phyloP scores from a whole-genome alignment of 92 coral and sea anemone genomes.

The Porites evermanni region DNA sequence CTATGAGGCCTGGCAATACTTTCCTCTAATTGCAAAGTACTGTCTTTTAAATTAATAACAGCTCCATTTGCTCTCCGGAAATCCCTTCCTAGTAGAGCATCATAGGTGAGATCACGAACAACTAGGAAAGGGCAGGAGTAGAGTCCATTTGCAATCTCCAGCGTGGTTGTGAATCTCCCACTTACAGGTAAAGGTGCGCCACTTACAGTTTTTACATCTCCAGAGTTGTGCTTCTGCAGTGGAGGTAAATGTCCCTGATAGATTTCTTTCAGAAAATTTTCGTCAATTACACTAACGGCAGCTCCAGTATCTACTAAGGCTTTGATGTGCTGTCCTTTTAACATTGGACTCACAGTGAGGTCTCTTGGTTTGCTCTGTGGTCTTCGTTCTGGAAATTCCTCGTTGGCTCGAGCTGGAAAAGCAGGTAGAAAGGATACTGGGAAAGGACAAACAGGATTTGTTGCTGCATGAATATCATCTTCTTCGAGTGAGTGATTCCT shows the following conservation, averaged over 20 bases:
- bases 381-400: background rate
- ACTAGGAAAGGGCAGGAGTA: background rate
- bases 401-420: background rate
- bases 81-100: background rate
- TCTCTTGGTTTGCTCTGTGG: background rate
- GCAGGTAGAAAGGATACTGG: background rate
- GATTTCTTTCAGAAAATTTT: background rate
- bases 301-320: background rate
- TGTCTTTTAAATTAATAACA: too few relatives aligned
- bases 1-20: too few relatives aligned
- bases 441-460: background rate
- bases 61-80: background rate
- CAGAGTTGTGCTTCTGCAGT: background rate
- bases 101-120: background rate
- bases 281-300: background rate
- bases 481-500: too few relatives aligned
- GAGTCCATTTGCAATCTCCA: background rate
- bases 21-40: background rate
- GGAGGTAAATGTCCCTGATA: background rate
- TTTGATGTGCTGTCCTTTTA: background rate
- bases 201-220: background rate
- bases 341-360: background rate
- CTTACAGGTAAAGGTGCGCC: background rate
- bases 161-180: background rate
- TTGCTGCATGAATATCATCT: too few relatives aligned